Conservation (phyloP, 2,113 vertebrate species). For the Dicerorhinus sumatrensis region DNA sequence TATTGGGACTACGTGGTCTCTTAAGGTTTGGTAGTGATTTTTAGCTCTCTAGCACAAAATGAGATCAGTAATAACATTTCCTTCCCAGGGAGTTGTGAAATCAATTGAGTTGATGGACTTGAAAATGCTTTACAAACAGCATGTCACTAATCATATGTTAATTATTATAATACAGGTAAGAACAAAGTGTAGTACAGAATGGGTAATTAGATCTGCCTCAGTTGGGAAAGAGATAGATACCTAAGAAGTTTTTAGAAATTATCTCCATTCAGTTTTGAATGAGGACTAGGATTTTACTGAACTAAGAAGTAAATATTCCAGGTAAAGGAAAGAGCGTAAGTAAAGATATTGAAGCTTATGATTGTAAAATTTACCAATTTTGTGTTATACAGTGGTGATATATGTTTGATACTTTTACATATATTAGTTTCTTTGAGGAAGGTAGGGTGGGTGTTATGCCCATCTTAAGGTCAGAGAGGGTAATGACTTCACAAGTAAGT, state of each 20-base stretch:
- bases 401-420: not conserved
- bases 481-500: not conserved
- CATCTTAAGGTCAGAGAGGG: not conserved
- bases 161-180: not conserved
- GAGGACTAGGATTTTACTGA: conserved; percentile 18
- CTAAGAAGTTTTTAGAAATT: not conserved
- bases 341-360: not conserved
- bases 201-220: not conserved
- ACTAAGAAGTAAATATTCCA: not conserved
- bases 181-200: not conserved
- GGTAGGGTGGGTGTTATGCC: not conserved
- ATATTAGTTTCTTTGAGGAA: not conserved
- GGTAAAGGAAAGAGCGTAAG: not conserved
- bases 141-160: not conserved
- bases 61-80: not conserved
- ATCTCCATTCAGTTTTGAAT: conserved; percentile 7
- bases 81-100: not conserved
- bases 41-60: not conserved
- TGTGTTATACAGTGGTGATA: not conserved
- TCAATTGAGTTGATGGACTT: not conserved
- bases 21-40: not conserved
- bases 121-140: not conserved
- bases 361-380: not conserved
- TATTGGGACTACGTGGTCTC: not conserved
- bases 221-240: not conserved